These are phyloP conservation scores for Verasper variegatus DNA, from an alignment of 2,113 vertebrate species.

Conservation along the genomic window DNA sequence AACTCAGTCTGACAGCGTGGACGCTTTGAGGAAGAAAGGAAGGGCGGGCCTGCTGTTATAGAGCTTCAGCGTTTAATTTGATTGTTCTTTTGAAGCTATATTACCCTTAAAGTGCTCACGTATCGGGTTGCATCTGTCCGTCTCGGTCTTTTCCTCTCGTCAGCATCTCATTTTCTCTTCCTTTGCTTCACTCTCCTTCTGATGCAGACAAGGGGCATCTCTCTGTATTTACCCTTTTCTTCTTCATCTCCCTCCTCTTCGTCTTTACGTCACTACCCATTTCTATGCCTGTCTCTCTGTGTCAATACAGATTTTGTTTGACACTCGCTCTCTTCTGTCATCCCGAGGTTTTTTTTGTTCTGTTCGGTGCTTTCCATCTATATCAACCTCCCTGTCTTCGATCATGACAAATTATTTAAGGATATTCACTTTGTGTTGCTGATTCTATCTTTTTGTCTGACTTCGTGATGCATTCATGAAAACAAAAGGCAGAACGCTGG, in stretches of 20 bases:
- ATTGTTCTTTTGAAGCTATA: constrained; percentile 47
- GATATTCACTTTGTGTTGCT: constrained; percentile 15
- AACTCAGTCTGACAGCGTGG: constrained; percentile 56
- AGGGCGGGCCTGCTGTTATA: constrained; percentile 31
- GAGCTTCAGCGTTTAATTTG: constrained; percentile 54
- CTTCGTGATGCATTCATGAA: not conserved
- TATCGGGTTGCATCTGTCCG: not conserved
- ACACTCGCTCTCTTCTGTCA: constrained; percentile 4
- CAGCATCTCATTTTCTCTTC: constrained; percentile 5
- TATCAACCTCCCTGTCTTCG: constrained; percentile 23
- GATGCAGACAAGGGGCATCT: constrained; percentile 22
- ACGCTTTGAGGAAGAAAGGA: constrained; percentile 47
- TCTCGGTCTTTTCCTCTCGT: constrained; percentile 7
- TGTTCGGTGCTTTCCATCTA: constrained; percentile 7
- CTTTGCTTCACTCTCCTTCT: not conserved
- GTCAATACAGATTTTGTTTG: constrained; percentile 61
- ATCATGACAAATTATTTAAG: constrained; percentile 30
- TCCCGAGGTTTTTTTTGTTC: not conserved
- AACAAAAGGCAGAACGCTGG: not conserved
- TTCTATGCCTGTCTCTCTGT: constrained; percentile 56
- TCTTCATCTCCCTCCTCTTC: constrained; percentile 36
- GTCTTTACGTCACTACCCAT: constrained; percentile 51
- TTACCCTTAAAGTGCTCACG: constrained; percentile 19
- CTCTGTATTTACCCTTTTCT: constrained; percentile 46
- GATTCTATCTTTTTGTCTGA: constrained; percentile 14